Evolutionary conservation across 2,888 invertebrate species (phyloP).

Genomic region (Anodontia alba): DNA sequence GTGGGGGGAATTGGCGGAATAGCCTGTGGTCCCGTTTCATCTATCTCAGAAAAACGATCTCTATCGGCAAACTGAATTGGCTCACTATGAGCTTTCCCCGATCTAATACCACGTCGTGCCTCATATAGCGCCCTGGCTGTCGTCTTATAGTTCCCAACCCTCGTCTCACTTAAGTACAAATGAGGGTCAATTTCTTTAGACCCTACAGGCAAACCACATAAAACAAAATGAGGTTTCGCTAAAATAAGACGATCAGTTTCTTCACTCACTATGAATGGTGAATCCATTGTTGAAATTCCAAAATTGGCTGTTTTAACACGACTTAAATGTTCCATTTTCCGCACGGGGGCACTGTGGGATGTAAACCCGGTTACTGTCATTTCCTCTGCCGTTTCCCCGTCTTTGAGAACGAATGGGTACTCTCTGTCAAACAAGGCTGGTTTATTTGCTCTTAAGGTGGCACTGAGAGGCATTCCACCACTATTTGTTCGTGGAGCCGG

Average conservation of each 20-base stretch:
- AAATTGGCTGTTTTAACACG: conserved; percentile 64
- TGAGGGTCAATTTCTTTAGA: conserved; percentile 62
- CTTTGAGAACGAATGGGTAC: conserved; percentile 62
- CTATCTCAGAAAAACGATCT: background rate
- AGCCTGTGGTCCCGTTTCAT: conserved; percentile 34
- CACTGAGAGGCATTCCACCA: conserved; percentile 40
- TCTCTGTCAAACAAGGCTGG: conserved; percentile 54
- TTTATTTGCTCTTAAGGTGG: conserved; percentile 44
- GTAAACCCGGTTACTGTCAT: conserved; percentile 40
- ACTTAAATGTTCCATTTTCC: conserved; percentile 64
- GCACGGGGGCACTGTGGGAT: conserved; percentile 51
- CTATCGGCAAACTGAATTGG: conserved; percentile 32
- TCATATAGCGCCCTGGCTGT: conserved; percentile 64
- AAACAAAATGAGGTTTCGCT: conserved; percentile 68
- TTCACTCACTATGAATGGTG: conserved; percentile 46
- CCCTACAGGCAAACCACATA: conserved; percentile 68
- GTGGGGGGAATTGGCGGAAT: conserved; percentile 56
- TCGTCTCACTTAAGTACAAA: conserved; percentile 63
- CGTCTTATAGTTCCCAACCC: conserved; percentile 68
- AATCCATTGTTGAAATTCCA: conserved; percentile 72
- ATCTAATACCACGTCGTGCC: conserved; percentile 48
- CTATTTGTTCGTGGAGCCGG: conserved; percentile 56
- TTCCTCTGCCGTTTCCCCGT: conserved; percentile 37
- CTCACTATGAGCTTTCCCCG: conserved; percentile 55
- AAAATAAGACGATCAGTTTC: conserved; percentile 42